phyloP scores from a whole-genome alignment of 2,113 vertebrate genomes.

The Silurus glanis region DNA sequence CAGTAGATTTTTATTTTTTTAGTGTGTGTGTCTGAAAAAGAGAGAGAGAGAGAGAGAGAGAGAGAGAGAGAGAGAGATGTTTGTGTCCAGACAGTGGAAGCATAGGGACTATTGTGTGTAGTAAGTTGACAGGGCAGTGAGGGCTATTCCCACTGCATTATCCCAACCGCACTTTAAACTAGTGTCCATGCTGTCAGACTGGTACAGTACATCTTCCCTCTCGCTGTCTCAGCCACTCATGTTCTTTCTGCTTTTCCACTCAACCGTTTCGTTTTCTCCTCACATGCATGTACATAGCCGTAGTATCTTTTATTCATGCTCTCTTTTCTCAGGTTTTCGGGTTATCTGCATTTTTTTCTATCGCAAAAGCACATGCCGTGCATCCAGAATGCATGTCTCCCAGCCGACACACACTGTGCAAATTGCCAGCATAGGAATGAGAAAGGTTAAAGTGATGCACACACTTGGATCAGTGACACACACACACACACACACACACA shows the following conservation, averaged over 20 bases:
- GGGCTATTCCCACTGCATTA: constrained; percentile 16
- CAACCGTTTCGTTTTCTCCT: constrained; percentile 8
- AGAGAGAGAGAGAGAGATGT: constrained; percentile 20
- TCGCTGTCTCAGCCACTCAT: not conserved
- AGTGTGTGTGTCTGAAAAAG: constrained; percentile 7
- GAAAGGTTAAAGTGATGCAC: constrained; percentile 27
- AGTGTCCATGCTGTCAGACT: constrained; percentile 25
- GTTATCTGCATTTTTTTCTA: not conserved
- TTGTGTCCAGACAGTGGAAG: constrained; percentile 24
- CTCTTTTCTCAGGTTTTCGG: constrained; percentile 7
- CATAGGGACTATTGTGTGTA: not conserved
- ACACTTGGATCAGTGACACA: not conserved
- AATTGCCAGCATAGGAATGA: constrained; percentile 20
- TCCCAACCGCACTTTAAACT: constrained; percentile 30
- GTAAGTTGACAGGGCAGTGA: constrained; percentile 30
- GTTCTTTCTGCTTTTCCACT: not conserved
- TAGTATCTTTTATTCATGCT: constrained; percentile 33
- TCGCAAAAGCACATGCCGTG: constrained; percentile 9
- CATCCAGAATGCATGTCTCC: constrained; percentile 1
- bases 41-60: not conserved
- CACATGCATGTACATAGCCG: constrained; percentile 7
- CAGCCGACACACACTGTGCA: not conserved
- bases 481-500: not conserved
- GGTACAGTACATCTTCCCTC: not conserved
- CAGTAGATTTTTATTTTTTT: not conserved